Conservation (phyloP, 1,140 invertebrate species). For the Heliconius hewitsoni region DNA sequence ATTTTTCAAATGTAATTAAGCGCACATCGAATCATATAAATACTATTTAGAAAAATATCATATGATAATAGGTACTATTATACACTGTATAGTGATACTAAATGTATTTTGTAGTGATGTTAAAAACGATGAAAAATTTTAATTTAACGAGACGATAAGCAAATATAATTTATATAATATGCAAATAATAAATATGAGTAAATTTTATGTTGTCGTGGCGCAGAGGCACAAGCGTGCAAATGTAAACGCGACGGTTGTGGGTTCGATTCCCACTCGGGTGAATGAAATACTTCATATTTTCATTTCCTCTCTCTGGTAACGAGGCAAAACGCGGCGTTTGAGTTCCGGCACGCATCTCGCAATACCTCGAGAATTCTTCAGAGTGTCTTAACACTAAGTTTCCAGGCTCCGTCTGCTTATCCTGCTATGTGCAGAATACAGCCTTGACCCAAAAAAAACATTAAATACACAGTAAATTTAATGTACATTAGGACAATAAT, state of each 20-base stretch:
- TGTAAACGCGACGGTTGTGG: too few relatives aligned
- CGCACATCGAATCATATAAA: constrained; percentile 9
- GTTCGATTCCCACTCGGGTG: too few relatives aligned
- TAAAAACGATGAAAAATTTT: not conserved
- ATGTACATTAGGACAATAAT: not conserved
- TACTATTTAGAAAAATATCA: not conserved
- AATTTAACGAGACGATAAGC: not conserved
- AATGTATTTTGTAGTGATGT: constrained; percentile 5
- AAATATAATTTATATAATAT: not conserved
- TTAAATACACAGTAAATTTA: not conserved
- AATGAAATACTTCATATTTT: too few relatives aligned
- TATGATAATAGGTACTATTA: not conserved
- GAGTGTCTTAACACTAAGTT: too few relatives aligned
- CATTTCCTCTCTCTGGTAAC: too few relatives aligned
- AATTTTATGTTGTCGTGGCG: not conserved
- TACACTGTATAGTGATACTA: constrained; percentile 1
- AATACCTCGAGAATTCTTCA: too few relatives aligned
- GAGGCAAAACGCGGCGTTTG: too few relatives aligned
- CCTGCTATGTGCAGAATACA: too few relatives aligned
- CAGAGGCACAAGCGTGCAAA: too few relatives aligned
- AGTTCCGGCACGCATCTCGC: too few relatives aligned
- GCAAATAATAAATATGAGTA: not conserved
- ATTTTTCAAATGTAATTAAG: not conserved
- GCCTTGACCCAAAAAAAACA: too few relatives aligned
- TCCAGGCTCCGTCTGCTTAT: too few relatives aligned